Conservation (phyloP, 1,140 invertebrate species). For the Drosophila erecta region DNA sequence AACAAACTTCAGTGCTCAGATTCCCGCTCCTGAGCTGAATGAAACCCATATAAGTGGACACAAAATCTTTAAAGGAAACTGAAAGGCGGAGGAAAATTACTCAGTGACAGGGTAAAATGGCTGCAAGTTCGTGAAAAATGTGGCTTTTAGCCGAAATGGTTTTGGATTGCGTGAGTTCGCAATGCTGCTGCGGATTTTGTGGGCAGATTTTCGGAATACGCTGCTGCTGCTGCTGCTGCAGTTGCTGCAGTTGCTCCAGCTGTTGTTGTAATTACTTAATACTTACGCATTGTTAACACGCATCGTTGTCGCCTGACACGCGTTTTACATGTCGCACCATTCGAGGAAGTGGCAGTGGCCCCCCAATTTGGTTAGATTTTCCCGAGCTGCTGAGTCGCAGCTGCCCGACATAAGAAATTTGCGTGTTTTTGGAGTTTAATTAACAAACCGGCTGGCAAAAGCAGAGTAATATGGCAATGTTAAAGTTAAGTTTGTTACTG, state of each 20-base stretch:
- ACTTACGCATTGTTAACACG: constrained; percentile 77
- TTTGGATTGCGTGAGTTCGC: constrained; percentile 51
- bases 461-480: constrained; percentile 57
- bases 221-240: neutral
- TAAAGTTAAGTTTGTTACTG: constrained; percentile 67
- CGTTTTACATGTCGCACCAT: constrained; percentile 74
- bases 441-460: constrained; percentile 69
- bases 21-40: too few species aligned
- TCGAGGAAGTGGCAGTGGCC: constrained; percentile 61
- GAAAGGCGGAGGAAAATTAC: neutral
- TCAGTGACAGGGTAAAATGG: constrained; percentile 10
- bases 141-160: constrained; percentile 43
- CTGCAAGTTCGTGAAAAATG: constrained; percentile 56
- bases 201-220: constrained; percentile 13
- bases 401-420: constrained; percentile 60
- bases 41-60: too few species aligned
- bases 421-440: constrained; percentile 75
- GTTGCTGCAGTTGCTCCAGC: constrained; percentile 23
- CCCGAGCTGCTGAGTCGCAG: constrained; percentile 11
- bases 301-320: constrained; percentile 71
- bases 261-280: constrained; percentile 76
- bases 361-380: constrained; percentile 59
- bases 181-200: constrained; percentile 27
- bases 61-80: neutral
- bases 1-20: too few species aligned